phyloP scores from a whole-genome alignment of 2,797 vertebrate genomes.

The Hoplostethus atlanticus region DNA sequence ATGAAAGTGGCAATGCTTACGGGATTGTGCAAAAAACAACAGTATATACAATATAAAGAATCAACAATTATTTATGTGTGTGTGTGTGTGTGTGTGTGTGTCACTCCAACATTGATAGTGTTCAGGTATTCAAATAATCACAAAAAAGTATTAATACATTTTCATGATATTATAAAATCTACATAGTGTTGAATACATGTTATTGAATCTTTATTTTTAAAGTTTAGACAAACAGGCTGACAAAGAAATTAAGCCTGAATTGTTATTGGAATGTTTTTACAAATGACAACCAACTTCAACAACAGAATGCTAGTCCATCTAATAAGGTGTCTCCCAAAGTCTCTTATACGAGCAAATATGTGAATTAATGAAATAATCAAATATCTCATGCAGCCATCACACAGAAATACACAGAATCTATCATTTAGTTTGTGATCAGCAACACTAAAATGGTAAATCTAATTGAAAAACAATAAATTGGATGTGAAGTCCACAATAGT shows the following conservation, averaged over 20 bases:
- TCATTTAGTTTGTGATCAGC: neutral
- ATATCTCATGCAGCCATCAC: neutral
- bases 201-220: too few species aligned
- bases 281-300: neutral
- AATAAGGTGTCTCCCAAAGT: neutral
- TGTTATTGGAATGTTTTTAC: neutral
- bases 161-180: too few species aligned
- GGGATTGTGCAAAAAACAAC: too few species aligned
- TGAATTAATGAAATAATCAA: neutral
- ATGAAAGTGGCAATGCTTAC: too few species aligned
- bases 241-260: slow-evolving; percentile 9
- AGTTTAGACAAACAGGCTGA: neutral
- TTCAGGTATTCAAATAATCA: too few species aligned
- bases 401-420: neutral
- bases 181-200: too few species aligned
- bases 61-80: too few species aligned
- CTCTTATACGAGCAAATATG: neutral
- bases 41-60: too few species aligned
- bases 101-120: neutral
- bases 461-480: too few species aligned
- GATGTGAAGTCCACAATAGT: too few species aligned
- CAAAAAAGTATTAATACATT: too few species aligned
- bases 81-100: neutral
- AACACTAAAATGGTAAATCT: too few species aligned
- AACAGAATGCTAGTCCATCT: neutral